Base-by-base conservation (phyloP, 2,113 vertebrate genomes). In the Centrocercus urophasianus region DNA sequence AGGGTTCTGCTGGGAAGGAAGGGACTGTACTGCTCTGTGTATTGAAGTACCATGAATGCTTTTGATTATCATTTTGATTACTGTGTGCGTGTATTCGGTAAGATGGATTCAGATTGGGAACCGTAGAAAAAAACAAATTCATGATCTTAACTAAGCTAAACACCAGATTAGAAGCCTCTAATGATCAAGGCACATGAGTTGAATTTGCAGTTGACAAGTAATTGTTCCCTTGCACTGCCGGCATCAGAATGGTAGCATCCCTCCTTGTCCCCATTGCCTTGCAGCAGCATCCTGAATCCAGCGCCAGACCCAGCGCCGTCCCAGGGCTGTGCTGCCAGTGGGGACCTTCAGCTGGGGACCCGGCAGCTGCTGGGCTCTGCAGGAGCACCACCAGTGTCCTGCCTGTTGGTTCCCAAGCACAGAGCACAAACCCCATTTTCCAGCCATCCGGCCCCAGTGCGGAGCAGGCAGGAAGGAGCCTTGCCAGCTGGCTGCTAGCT, bases 401-500 rank as follows among this genome's bases (percentile, higher is more conserved):
- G 36, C 61, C 25, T 40, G 61, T 36, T 38, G 0, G 34, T 80
- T 83, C 89, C 89, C 79, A 30, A 65, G 63, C 16, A 0, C 59
- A 0, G 0, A 73, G 72, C 77, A 79, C 3, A 2, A 43, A 36
- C 27, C 42, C 19, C 1, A 0, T 42, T 56, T 17, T 59, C 63
- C 65, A 34, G 38, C 79, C 83, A 84, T 43, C 67, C 48, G 1
- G 70, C 79, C 66, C 88, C 38, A 0, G 7, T 57, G 40, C 2
- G 0, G 7, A 73, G 18, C 83, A 14, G 66, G 89, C 84, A 87
- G 79, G 71, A 66, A 69, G 60, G 86, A 80, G 79, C 83, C 15
- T 34, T 83, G 95, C 92, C 96, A 95, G 90, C 90, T 93, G 90
- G 60, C 95, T 74, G 45, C 47, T 57, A 34, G 80, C 85, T 54